Base-by-base conservation (phyloP, 2,113 vertebrate species). In the Salminus brasiliensis region DNA sequence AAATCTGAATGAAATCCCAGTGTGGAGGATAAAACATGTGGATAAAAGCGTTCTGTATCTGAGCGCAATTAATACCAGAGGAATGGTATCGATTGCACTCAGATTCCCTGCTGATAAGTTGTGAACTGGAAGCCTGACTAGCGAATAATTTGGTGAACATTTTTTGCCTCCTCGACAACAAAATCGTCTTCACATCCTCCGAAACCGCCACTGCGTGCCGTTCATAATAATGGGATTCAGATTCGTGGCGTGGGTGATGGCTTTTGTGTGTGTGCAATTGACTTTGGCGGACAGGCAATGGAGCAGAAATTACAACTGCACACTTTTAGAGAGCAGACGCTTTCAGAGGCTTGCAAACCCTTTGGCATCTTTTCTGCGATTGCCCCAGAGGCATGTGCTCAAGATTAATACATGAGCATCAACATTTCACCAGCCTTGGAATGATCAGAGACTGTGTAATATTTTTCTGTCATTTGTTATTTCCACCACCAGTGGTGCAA, bases 261-360 rank as follows among this genome's bases (percentile, higher is more conserved):
- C 23, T 55, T n/a, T 23, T 67, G 63, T 68, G 62, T 27, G 62
- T 11, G 74, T 29, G 74, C 29, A 8, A 23, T 53, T 53, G n/a
- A 8, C 49, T 53, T n/a, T n/a, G 34, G 11, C 67, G 57, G 41
- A 32, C 41, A 47, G 29, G 60, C 41, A 43, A 68, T 76, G 32
- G 13, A n/a, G 49, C 16, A 6, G 5, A 8, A 53, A 53, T 53
- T 3, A 53, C 23, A 53, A 53, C 4, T 49, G n/a, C n/a, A 16
- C 18, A 53, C 1, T 53, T 47, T 47, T 41, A 41, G 39, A 41
- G 12, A 6, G 12, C 7, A 41, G 13, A 53, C 21, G 1, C 0
- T 53, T 53, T 53, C 21, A 53, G 21, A 53, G 49, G 49, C 49
- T 23, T 53, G 8, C 2, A 53, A n/a, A 23, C 5, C 2, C 49